Percentiles rank a stretch among this genome's conserved stretches.
These are phyloP conservation scores for Odontomachus brunneus DNA, from an alignment of 1,140 invertebrate species.

Conservation along the genomic window DNA sequence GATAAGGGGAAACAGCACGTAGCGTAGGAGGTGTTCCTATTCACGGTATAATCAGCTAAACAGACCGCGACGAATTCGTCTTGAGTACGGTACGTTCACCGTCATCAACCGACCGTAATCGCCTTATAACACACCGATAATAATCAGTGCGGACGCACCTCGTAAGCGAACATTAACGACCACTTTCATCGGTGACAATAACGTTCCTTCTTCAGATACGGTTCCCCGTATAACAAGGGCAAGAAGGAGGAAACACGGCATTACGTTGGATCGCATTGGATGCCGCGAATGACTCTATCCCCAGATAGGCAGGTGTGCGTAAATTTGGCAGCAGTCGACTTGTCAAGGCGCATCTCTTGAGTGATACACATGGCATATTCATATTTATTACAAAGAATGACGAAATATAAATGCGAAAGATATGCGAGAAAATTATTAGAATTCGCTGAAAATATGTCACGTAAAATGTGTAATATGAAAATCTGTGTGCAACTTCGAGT, in stretches of 20 bases:
- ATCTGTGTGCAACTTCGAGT: too few relatives aligned
- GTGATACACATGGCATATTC: too few relatives aligned
- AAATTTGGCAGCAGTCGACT: too few relatives aligned
- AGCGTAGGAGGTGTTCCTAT: constrained; percentile 30
- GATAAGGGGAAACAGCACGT: background rate
- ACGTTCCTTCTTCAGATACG: background rate
- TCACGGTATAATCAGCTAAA: constrained; percentile 31
- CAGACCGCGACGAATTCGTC: constrained; percentile 32
- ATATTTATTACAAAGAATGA: too few relatives aligned
- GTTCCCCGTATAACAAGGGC: too few relatives aligned
- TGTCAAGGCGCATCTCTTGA: too few relatives aligned
- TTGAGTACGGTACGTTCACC: constrained; percentile 11
- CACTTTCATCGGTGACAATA: constrained; percentile 16
- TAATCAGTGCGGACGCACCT: constrained; percentile 34
- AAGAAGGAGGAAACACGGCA: background rate
- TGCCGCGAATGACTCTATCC: too few relatives aligned
- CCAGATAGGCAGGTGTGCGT: too few relatives aligned
- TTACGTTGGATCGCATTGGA: constrained; percentile 5
- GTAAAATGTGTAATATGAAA: too few relatives aligned
- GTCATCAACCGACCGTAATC: constrained; percentile 22
- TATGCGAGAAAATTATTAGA: too few relatives aligned
- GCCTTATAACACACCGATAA: constrained; percentile 18
- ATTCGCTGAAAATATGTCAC: too few relatives aligned
- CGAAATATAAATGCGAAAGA: too few relatives aligned
- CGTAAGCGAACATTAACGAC: constrained; percentile 16